Conservation (phyloP, 1,140 invertebrate species). For the Micrasema minimum region DNA sequence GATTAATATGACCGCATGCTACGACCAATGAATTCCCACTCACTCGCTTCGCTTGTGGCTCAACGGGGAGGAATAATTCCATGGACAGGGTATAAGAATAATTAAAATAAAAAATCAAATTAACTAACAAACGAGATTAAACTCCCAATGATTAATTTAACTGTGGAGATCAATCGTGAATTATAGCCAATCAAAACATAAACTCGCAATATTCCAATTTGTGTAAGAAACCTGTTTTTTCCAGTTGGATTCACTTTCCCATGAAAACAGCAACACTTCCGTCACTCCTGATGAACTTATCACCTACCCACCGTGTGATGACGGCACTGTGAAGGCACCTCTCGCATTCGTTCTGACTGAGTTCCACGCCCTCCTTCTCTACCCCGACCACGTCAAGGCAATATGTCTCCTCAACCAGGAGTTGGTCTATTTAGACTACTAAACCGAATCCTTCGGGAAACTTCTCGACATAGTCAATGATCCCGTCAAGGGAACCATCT, state of each 20-base stretch:
- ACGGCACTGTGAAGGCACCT: constrained; percentile 66
- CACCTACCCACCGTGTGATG: constrained; percentile 64
- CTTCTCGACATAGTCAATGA: constrained; percentile 87
- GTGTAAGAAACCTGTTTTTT: constrained; percentile 48
- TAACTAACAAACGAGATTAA: too few species aligned
- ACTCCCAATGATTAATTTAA: too few species aligned
- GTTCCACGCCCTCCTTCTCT: constrained; percentile 90
- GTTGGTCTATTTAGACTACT: constrained; percentile 87
- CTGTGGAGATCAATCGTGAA: too few species aligned
- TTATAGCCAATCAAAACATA: too few species aligned
- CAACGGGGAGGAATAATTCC: constrained; percentile 79
- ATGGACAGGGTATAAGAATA: constrained; percentile 74
- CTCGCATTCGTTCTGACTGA: constrained; percentile 87
- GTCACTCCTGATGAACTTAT: constrained; percentile 73
- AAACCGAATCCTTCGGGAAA: constrained; percentile 82
- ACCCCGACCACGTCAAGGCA: constrained; percentile 84
- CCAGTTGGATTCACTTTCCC: constrained; percentile 67
- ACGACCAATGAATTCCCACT: constrained; percentile 73
- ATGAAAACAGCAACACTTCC: constrained; percentile 69
- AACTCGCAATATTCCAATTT: too few species aligned
- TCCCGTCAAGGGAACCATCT: constrained; percentile 82
- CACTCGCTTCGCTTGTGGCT: constrained; percentile 89
- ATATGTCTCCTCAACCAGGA: constrained; percentile 89
- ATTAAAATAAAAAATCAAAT: too few species aligned
- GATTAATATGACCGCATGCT: constrained; percentile 78